Evolutionary conservation across 2,888 invertebrate species (phyloP).

Genomic region (Resseliella maxima): DNA sequence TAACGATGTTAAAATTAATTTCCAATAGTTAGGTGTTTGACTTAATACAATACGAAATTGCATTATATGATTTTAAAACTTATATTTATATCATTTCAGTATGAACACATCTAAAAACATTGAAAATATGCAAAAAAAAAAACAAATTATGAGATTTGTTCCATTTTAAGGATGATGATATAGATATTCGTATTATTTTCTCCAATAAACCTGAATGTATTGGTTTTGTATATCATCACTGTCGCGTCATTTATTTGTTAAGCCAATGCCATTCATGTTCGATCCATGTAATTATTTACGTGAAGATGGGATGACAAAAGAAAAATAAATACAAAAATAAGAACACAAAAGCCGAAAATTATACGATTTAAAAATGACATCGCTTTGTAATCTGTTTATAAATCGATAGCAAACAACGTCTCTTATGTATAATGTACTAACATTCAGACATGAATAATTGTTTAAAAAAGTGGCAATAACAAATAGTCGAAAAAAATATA

Average conservation of each 20-base stretch:
- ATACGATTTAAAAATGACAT: neutral
- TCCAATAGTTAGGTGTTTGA: neutral
- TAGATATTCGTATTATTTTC: neutral
- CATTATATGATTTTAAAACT: neutral
- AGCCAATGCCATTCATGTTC: constrained; percentile 1
- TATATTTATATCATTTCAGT: neutral
- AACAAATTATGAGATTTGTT: neutral
- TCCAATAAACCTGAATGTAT: neutral
- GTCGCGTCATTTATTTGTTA: constrained; percentile 35
- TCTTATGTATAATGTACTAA: no score
- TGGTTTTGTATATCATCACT: neutral
- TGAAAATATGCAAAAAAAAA: no score
- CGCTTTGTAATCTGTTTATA: neutral
- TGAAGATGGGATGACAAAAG: constrained; percentile 13
- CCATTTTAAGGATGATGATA: neutral
- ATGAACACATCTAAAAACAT: neutral
- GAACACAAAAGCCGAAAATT: neutral
- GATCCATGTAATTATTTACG: neutral
- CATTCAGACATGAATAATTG: no score
- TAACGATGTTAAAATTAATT: no score
- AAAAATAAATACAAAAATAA: constrained; percentile 10
- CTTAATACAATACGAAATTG: neutral
- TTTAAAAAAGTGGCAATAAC: neutral
- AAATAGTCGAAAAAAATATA: no score
- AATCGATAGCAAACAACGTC: no score